Conservation (phyloP, 2,797 vertebrate genomes). For the Cynodonichthys magdalenae region DNA sequence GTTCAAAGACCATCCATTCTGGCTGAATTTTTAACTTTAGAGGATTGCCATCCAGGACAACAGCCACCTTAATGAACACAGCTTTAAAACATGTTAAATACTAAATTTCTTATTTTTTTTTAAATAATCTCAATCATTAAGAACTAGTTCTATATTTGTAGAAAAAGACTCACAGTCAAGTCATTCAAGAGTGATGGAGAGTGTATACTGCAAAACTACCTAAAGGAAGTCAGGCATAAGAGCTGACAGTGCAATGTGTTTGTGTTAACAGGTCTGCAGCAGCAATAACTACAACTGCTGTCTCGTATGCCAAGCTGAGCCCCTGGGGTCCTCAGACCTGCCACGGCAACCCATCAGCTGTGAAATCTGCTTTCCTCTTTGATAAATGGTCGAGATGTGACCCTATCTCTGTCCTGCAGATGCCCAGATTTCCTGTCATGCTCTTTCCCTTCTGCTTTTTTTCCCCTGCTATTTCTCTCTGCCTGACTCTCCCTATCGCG, state of each 20-base stretch:
- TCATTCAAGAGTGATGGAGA: conserved; percentile 36
- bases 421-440: conserved; percentile 82
- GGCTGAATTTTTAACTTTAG: too few relatives aligned
- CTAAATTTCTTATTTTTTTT: neutral
- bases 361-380: conserved; percentile 82
- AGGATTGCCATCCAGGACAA: too few relatives aligned
- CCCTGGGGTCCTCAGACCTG: conserved; percentile 68
- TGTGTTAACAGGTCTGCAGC: conserved; percentile 73
- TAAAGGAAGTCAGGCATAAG: conserved; percentile 17
- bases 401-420: conserved; percentile 84
- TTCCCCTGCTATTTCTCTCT: conserved; percentile 43
- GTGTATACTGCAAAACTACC: conserved; percentile 12
- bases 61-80: too few relatives aligned
- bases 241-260: conserved; percentile 52
- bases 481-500: conserved; percentile 30
- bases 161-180: conserved; percentile 9
- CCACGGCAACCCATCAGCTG: conserved; percentile 78
- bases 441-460: conserved; percentile 63
- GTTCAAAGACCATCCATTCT: neutral
- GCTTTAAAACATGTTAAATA: too few relatives aligned
- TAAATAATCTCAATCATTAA: neutral
- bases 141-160: conserved; percentile 15
- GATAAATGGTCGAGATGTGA: conserved; percentile 82
- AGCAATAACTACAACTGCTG: conserved; percentile 68
- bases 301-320: conserved; percentile 63